phyloP scores from a whole-genome alignment of 2,797 vertebrate genomes.

The Mustela erminea region DNA sequence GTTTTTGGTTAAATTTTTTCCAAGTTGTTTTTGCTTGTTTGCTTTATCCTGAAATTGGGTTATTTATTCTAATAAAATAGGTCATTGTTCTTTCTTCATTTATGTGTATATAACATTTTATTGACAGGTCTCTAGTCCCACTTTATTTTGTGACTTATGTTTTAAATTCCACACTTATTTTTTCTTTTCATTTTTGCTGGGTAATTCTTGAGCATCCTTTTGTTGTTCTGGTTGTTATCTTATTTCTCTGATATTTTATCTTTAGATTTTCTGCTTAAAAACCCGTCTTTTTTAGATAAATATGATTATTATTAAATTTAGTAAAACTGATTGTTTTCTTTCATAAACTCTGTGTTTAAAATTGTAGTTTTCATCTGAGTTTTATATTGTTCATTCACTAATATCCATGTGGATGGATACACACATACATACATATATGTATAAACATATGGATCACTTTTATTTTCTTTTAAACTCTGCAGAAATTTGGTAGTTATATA shows the following conservation, averaged over 20 bases:
- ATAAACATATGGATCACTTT: not conserved
- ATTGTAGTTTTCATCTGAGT: not conserved
- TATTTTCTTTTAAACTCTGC: not conserved
- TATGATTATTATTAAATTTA: not conserved
- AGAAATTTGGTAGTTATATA: conserved; percentile 30
- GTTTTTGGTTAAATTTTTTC: not conserved
- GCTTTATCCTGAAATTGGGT: not conserved
- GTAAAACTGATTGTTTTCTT: not conserved
- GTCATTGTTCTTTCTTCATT: not conserved
- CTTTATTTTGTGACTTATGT: not conserved
- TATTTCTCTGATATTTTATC: not conserved
- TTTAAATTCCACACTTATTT: not conserved
- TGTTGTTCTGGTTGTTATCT: not conserved
- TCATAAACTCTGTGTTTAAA: not conserved
- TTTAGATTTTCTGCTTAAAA: not conserved
- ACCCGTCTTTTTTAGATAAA: not conserved
- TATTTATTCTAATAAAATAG: not conserved
- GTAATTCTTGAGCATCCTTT: not conserved
- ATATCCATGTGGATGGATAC: not conserved
- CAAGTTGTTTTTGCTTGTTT: not conserved
- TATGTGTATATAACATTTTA: not conserved
- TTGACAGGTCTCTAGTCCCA: not conserved
- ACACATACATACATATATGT: not conserved
- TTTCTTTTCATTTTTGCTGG: not conserved
- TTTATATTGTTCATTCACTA: not conserved